Evolutionary conservation across 2,888 invertebrate species (phyloP), one percentile per base, ranked within the genome.

Genomic region (Coleophora flavipennella): DNA sequence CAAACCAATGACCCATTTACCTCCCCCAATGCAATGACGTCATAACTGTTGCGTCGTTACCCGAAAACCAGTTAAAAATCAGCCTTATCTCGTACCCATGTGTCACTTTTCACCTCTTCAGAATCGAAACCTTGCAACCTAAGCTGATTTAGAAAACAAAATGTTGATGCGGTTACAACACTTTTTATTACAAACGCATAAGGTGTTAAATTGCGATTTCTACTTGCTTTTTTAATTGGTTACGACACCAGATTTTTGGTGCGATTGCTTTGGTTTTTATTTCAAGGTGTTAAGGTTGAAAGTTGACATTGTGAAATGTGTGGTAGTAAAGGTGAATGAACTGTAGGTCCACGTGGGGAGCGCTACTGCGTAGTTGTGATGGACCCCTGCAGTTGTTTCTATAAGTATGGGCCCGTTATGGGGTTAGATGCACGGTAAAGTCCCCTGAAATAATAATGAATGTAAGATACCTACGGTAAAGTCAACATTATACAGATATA

Each of bases 291-390:
- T 55, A 59, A 35, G 38, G 52, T 52, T 50, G 8, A 43, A 39
- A 48, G 31, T 49, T 9, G 14, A 9, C 7, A 13, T 7, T 27
- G 8, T 33, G 20, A 3, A 31, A 14, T 25, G 8, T 34, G 13
- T 20, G 13, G 28, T 29, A 6, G 3, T 6, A 29, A 13, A 31
- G 79, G 77, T 77, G 72, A 77, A 76, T 63, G 75, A 76, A 71
- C 77, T 56, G 47, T 45, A 44, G 49, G 53, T 53, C 65, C 79
- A 77, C 80, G 79, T 80, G 80, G 67, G 57, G 61, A 55, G 59
- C 76, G 76, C 75, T 79, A 74, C 60, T 79, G 74, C 80, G 80
- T 68, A 78, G 78, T 76, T 79, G 71, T 66, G 59, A 71, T 62
- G 20, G 72, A 67, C 77, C 77, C 79, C 74, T 75, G 76, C 70